A percentile compares a stretch with the other conserved stretches of the same genome.
These are phyloP conservation scores for Atta texana DNA, from an alignment of 1,140 invertebrate genomes.

Conservation along the genomic window DNA sequence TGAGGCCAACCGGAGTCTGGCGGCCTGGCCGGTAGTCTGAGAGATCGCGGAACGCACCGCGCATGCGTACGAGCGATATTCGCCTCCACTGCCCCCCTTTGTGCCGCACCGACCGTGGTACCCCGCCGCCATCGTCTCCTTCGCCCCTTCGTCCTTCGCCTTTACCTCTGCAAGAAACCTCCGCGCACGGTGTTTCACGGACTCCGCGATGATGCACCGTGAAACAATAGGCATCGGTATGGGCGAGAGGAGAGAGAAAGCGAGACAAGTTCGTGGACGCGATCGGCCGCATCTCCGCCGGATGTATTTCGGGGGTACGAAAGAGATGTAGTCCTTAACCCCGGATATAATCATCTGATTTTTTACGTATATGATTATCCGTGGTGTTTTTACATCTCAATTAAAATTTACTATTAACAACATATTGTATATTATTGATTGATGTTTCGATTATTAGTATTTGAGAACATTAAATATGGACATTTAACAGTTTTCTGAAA, in stretches of 20 bases:
- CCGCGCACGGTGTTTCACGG: slow-evolving; percentile 39
- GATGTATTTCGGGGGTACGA: not conserved
- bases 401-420: too few species aligned
- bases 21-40: slow-evolving; percentile 68
- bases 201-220: slow-evolving; percentile 42
- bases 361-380: too few species aligned
- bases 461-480: too few species aligned
- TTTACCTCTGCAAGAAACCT: slow-evolving; percentile 64
- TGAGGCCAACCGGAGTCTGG: slow-evolving; percentile 77
- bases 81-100: slow-evolving; percentile 70
- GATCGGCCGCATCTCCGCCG: slow-evolving; percentile 51
- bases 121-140: slow-evolving; percentile 48
- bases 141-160: slow-evolving; percentile 67
- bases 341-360: too few species aligned
- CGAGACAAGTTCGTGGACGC: slow-evolving; percentile 46
- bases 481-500: too few species aligned
- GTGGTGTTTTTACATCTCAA: too few species aligned
- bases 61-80: slow-evolving; percentile 82
- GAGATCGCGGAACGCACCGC: slow-evolving; percentile 82
- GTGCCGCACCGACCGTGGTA: slow-evolving; percentile 65
- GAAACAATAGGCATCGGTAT: slow-evolving; percentile 54
- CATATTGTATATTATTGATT: too few species aligned
- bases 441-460: too few species aligned
- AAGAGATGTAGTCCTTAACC: not conserved
- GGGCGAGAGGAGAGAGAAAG: not conserved